Evolutionary conservation across 2,888 invertebrate species (phyloP).

Genomic region (Sinotaia quadrata): DNA sequence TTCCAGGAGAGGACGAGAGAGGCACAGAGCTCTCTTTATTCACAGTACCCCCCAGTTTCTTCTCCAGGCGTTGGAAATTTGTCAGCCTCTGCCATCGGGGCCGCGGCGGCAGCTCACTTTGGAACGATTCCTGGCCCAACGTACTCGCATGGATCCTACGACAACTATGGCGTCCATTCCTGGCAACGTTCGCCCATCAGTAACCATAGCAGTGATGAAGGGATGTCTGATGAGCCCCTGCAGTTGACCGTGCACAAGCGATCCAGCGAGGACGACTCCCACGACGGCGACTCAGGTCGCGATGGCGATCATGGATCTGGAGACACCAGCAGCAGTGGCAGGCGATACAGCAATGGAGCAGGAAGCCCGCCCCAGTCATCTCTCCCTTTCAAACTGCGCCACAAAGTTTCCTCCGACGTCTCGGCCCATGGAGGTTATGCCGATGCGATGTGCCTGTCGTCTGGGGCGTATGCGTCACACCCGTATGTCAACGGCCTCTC

Average conservation of each 20-base stretch:
- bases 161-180: neutral
- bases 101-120: conserved; percentile 22
- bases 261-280: conserved; percentile 18
- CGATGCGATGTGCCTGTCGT: neutral
- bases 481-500: conserved; percentile 58
- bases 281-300: conserved; percentile 22
- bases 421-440: conserved; percentile 22
- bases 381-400: conserved; percentile 61
- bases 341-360: conserved; percentile 27
- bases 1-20: neutral
- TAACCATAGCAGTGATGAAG: conserved; percentile 42
- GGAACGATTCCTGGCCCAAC: conserved; percentile 4
- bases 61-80: conserved; percentile 18
- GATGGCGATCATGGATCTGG: conserved; percentile 21
- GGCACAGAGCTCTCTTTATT: neutral
- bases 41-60: conserved; percentile 6
- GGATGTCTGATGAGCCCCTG: conserved; percentile 39
- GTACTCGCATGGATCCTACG: conserved; percentile 2
- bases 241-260: conserved; percentile 41
- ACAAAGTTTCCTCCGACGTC: conserved; percentile 45
- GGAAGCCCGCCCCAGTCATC: conserved; percentile 47
- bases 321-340: conserved; percentile 18
- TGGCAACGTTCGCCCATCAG: conserved; percentile 35
- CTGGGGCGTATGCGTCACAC: conserved; percentile 23
- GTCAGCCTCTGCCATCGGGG: conserved; percentile 21